A percentile compares a stretch with the other conserved stretches of the same genome.
Evolutionary conservation across 2,888 invertebrate genomes (phyloP).

Genomic region (Plagiodera versicolora): DNA sequence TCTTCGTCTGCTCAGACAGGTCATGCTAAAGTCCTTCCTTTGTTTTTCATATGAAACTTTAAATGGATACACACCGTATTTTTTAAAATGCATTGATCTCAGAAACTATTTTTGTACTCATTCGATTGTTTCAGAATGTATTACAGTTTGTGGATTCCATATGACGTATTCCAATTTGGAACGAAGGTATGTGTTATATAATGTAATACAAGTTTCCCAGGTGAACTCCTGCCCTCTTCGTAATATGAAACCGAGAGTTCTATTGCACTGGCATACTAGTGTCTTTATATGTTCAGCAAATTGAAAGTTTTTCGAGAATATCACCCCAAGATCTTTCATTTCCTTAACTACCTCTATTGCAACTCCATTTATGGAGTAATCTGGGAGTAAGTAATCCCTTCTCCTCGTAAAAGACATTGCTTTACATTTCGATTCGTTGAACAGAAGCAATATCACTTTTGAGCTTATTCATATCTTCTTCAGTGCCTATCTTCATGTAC

Average conservation of each 20-base stretch:
- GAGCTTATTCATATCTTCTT: not conserved
- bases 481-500: not conserved
- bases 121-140: not conserved
- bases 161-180: not conserved
- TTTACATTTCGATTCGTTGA: not conserved
- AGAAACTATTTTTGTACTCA: not conserved
- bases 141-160: not conserved
- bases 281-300: not conserved
- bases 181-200: not conserved
- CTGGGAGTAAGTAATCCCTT: not conserved
- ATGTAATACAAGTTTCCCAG: not conserved
- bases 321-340: not conserved
- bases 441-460: not conserved
- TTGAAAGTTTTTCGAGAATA: not conserved
- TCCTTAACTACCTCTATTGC: conserved; percentile 1
- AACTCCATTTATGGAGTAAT: not conserved
- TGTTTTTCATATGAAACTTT: not conserved
- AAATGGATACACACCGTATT: not conserved
- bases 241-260: not conserved
- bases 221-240: not conserved
- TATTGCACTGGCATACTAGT: not conserved
- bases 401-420: not conserved
- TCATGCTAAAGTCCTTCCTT: not conserved
- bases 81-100: not conserved
- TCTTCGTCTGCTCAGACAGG: too few species aligned